Percentiles rank a stretch among this genome's conserved stretches.
phyloP scores from a whole-genome alignment of 2,113 vertebrate species.

The Ictidomys tridecemlineatus region DNA sequence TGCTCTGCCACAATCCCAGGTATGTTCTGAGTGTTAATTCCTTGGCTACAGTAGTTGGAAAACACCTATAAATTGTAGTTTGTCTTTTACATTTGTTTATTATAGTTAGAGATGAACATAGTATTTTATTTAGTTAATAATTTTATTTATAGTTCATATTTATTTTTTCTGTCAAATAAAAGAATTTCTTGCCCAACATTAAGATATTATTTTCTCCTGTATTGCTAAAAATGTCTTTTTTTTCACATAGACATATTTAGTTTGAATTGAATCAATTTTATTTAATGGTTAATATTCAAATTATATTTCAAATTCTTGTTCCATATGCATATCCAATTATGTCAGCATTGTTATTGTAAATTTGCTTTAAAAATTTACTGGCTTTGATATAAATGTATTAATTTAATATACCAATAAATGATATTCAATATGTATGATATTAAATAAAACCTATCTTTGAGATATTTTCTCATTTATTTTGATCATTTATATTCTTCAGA shows the following conservation, averaged over 20 bases:
- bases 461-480: background rate
- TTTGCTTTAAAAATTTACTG: slow-evolving; percentile 4
- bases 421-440: background rate
- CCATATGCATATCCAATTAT: background rate
- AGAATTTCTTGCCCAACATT: background rate
- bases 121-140: background rate
- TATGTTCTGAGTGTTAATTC: background rate
- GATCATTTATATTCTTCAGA: background rate
- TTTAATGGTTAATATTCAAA: background rate
- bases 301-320: slow-evolving; percentile 8
- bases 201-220: background rate
- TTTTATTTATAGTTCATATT: background rate
- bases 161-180: background rate
- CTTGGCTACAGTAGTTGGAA: background rate
- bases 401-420: background rate
- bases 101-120: background rate
- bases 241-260: slow-evolving; percentile 41
- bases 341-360: background rate
- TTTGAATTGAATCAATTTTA: background rate
- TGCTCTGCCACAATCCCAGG: background rate
- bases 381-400: background rate
- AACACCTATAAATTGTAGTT: background rate
- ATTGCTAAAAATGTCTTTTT: background rate
- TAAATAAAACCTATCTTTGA: background rate
- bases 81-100: background rate